Evolutionary conservation across 1,140 invertebrate species (phyloP).

Genomic region (Marisa cornuarietis): DNA sequence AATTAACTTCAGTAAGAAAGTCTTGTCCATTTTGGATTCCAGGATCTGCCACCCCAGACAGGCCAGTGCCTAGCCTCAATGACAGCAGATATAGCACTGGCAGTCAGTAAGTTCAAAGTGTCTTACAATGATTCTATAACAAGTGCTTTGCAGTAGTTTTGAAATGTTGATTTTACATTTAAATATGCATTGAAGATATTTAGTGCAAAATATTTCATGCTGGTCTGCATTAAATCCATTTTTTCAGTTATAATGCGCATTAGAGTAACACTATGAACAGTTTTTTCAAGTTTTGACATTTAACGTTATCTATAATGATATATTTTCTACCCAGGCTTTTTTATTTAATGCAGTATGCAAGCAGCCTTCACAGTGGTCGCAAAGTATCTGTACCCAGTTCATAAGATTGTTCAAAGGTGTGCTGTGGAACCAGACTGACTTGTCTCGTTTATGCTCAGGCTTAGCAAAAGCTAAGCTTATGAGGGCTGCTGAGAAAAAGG

Average conservation of each 20-base stretch:
- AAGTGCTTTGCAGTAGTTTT: neutral
- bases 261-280: neutral
- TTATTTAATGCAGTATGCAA: too few species aligned
- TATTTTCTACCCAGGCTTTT: neutral
- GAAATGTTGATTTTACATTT: neutral
- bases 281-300: neutral
- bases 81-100: neutral
- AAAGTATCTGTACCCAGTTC: too few species aligned
- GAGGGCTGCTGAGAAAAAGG: too few species aligned
- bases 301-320: neutral
- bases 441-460: too few species aligned
- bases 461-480: too few species aligned
- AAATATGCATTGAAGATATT: neutral
- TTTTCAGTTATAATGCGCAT: too few species aligned
- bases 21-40: neutral
- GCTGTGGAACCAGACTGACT: too few species aligned
- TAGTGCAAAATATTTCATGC: neutral
- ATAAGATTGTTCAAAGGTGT: too few species aligned
- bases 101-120: neutral
- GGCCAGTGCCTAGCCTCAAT: neutral
- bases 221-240: too few species aligned
- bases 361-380: too few species aligned
- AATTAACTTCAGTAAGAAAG: neutral
- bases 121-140: neutral
- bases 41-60: constrained; percentile 2